Base-by-base conservation (phyloP, 1,140 invertebrate genomes). In the Eumeta japonica region DNA sequence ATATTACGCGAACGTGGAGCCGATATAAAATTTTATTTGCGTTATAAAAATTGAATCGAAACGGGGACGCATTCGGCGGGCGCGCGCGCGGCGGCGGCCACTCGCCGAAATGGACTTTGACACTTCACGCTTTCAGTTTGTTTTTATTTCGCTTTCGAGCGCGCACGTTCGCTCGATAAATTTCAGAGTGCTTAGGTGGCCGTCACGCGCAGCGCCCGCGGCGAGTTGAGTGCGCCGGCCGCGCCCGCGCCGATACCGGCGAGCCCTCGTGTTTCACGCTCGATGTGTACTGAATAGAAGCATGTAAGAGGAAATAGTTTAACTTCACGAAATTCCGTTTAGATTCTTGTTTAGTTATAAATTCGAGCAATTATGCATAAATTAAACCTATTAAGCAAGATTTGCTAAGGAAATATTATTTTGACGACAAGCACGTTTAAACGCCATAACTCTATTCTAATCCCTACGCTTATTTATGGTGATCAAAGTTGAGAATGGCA, bases 141-240 rank as follows among this genome's bases (percentile, higher is more conserved):
- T 64, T 64, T 68, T 65, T 68, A 66, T 65, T 66, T 57, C 55
- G 49, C 55, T 55, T 58, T 58, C 51, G 45, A 14, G 16, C 39
- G 48, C 41, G 55, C 61, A 55, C 62, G 61, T 58, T 52, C 50
- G 58, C 48, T 61, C 62, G 56, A 66, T 70, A 70, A 66, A 70
- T 70, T 70, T 60, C 52, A 58, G 51, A 57, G 60, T 62, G 50
- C 64, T 68, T 52, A 51, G 52, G 48, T 52, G 53, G 53, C 50
- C 59, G 65, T 64, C 62, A 64, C 50, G 48, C 35, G 48, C 65
- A 63, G 48, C 57, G 52, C 55, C 55, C 52, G 54, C 45, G 51
- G 39, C 45, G 46, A 17, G 13, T 60, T 55, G 46, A 33, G 49
- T 43, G n/a, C n/a, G n/a, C n/a, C n/a, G n/a, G n/a, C n/a, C n/a